Base-by-base conservation (phyloP, 2,113 vertebrate species). In the Leucopsar rothschildi region DNA sequence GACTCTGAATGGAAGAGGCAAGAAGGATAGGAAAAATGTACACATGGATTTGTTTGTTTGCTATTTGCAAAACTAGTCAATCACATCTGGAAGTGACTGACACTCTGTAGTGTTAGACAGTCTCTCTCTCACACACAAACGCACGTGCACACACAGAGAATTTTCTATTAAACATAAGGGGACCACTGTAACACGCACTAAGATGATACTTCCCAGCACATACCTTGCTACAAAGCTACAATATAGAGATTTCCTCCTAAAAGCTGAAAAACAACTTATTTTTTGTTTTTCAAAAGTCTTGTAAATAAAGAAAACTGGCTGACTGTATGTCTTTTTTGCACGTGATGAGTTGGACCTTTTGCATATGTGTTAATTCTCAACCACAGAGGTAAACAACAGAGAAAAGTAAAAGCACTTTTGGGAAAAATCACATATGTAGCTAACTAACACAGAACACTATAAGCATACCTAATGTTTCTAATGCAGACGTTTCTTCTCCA, bases 391-490 rank as follows among this genome's bases (percentile, higher is more conserved):
- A 98, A 97, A 98, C 97, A 95, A 98, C 96, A 97, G 97, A 97
- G 85, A 97, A 97, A 97, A 97, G 90, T 97, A 93, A 97, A 98
- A 98, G 97, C 97, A 97, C 93, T 98, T 88, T 91, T 61, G 92
- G 98, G 97, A 87, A 97, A 98, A 96, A 98, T 97, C 98, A 98
- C 98, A 60, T 98, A 98, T 97, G 97, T 97, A 98, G 97, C 97
- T 98, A 98, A 97, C 97, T 98, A 98, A 98, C 98, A 98, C 97
- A 98, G 93, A 98, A 98, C 96, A 98, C 97, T 98, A 94, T 81
- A 95, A 97, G 97, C 98, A 97, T 98, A 98, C 98, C 98, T 98
- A 98, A 98, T 98, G 97, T 98, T 98, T 98, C 98, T 98, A 98
- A 98, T 98, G 98, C 98, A 98, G 98, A 98, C 96, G 98, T 98